Conservation (phyloP, 2,888 invertebrate species). For the Biston stratarius region DNA sequence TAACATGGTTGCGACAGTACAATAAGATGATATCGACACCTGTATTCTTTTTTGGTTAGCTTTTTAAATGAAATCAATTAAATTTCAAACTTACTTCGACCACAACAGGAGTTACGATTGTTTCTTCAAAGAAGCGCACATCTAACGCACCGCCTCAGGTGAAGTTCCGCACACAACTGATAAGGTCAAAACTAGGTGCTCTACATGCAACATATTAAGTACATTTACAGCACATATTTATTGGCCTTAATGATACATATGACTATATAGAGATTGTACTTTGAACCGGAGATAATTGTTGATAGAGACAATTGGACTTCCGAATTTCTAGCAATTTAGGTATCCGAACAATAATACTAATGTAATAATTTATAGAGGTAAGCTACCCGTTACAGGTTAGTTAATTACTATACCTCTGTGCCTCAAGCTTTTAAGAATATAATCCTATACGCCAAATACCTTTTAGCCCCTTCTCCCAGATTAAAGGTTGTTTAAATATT, state of each 20-base stretch:
- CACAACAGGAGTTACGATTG: neutral
- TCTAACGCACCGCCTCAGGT: constrained; percentile 24
- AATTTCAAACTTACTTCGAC: neutral
- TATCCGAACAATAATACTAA: neutral
- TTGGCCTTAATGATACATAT: constrained; percentile 18
- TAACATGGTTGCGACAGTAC: too few relatives aligned
- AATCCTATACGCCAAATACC: too few relatives aligned
- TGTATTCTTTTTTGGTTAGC: neutral
- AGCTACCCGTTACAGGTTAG: too few relatives aligned
- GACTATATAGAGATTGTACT: constrained; percentile 9
- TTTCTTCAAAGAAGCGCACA: neutral
- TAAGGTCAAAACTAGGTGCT: constrained; percentile 16
- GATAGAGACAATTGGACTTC: constrained; percentile 4
- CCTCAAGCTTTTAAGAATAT: too few relatives aligned
- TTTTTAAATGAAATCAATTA: neutral
- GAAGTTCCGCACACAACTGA: constrained; percentile 29
- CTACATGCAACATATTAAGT: constrained; percentile 9
- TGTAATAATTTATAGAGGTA: too few relatives aligned
- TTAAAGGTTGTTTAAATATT: too few relatives aligned
- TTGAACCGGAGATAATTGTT: constrained; percentile 7
- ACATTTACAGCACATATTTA: neutral
- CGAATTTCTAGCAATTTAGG: constrained; percentile 3
- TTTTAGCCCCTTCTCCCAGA: too few relatives aligned
- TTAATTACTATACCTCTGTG: too few relatives aligned
- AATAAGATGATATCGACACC: too few relatives aligned